A percentile compares a stretch with the other conserved stretches of the same genome.
Evolutionary conservation across 2,113 vertebrate genomes (phyloP).

Genomic region (Edolisoma coerulescens): DNA sequence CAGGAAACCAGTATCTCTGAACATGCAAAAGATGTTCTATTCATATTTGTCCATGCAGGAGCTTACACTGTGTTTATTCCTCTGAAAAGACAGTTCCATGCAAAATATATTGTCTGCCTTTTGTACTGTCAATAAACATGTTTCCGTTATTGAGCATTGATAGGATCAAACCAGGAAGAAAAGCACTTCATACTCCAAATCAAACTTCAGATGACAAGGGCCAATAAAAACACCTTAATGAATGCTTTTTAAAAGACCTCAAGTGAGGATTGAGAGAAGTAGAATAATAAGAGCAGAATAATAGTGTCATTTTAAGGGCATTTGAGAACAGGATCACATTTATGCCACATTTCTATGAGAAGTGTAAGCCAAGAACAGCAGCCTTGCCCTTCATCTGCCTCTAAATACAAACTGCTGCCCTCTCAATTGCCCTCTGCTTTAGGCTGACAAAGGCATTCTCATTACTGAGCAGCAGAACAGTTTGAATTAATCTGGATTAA

Average conservation of each 20-base stretch:
- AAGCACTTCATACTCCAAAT: neutral
- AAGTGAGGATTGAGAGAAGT: neutral
- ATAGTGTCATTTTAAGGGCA: neutral
- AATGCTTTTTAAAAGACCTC: neutral
- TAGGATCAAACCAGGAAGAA: neutral
- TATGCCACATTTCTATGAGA: neutral
- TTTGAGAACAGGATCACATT: neutral
- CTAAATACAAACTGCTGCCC: neutral
- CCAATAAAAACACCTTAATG: neutral
- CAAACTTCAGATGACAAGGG: neutral
- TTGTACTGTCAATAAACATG: neutral
- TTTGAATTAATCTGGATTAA: constrained; percentile 14
- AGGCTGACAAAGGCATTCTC: neutral
- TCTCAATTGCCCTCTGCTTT: neutral
- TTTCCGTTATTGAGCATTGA: fast-evolving
- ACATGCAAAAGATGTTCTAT: neutral
- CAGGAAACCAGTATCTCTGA: neutral
- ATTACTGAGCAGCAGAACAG: neutral
- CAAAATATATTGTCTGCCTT: neutral
- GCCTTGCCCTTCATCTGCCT: neutral
- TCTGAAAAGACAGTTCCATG: neutral
- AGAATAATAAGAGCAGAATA: neutral
- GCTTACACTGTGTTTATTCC: neutral
- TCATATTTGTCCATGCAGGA: neutral
- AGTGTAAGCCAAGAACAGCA: neutral